Evolutionary conservation across 2,113 vertebrate species (phyloP), one percentile per base, ranked within the genome.

Genomic region (Isurus oxyrinchus): DNA sequence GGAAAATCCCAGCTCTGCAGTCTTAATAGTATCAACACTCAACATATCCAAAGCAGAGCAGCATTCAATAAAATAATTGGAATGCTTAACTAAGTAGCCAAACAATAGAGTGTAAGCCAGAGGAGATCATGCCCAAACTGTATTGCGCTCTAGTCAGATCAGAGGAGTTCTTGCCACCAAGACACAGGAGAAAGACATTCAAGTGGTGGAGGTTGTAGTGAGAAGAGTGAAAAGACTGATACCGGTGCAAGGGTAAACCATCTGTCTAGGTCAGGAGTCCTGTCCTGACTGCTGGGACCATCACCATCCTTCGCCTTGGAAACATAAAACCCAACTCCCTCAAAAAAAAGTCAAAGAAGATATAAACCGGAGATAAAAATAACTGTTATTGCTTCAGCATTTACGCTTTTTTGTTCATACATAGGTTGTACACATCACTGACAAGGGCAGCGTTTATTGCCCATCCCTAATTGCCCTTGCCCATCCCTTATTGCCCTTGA

Each of bases 131-230:
- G 40, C 44, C 55, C 49, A 95, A 95, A 72, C 67, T 53, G 25
- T 55, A 49, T 5, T 53, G 67, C 16, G 67, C 19, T 44, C 19
- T 3, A 67, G 93, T 67, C 44, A 76, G 13, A 35, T 53, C 25
- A 55, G 21, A 49, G 23, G 23, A 95, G 63, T 53, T 67, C 94
- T 53, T 10, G 40, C 72, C 63, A 69, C 40, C 5, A 95, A 49
- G 40, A 95, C 59, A 40, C 35, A 94, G 90, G n/a, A 59, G 87
- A 63, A n/a, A 94, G 90, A n/a, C 55, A 66, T 94, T 53, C 94
- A 27, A 49, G 66, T 95, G 23, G 8, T 69, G 21, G 13, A 72
- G 67, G 23, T 6, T 53, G 3, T 59, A 4, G 63, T 44, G 5
- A 44, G 59, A 90, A 90, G 87, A 63, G 35, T 5, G 16, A 94